Evolutionary conservation across 2,113 vertebrate species (phyloP).

Genomic region (Paedocypris sp.): DNA sequence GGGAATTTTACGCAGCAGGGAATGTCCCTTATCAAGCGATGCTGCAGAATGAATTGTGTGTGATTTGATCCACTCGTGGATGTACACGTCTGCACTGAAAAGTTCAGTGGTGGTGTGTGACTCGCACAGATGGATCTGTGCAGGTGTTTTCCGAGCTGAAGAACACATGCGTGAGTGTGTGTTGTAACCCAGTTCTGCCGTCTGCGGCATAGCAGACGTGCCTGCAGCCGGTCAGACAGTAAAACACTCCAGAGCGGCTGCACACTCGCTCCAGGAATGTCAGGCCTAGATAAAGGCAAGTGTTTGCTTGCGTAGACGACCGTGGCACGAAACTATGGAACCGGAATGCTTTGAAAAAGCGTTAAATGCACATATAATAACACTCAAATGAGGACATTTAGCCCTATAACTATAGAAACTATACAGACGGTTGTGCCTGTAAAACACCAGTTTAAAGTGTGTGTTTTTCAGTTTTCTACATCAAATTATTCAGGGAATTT

Average conservation of each 20-base stretch:
- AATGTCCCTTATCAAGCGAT: constrained; percentile 12
- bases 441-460: no score
- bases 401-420: no score
- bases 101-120: no score
- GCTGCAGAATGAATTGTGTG: not conserved
- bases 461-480: no score
- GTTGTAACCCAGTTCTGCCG: not conserved
- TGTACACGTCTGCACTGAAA: not conserved
- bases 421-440: no score
- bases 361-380: no score
- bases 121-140: not conserved
- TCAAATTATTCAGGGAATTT: no score
- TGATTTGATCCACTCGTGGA: not conserved
- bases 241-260: not conserved
- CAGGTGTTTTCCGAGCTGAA: not conserved
- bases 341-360: no score
- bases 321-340: no score
- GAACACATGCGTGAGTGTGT: not conserved
- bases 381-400: no score
- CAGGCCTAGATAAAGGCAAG: constrained; percentile 13
- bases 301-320: constrained; percentile 13
- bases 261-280: not conserved
- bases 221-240: not conserved
- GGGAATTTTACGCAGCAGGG: constrained; percentile 11
- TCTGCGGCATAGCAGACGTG: not conserved